These are phyloP conservation scores for Drosophila lacteicornis DNA, from an alignment of 1,140 invertebrate species.

Conservation along the genomic window DNA sequence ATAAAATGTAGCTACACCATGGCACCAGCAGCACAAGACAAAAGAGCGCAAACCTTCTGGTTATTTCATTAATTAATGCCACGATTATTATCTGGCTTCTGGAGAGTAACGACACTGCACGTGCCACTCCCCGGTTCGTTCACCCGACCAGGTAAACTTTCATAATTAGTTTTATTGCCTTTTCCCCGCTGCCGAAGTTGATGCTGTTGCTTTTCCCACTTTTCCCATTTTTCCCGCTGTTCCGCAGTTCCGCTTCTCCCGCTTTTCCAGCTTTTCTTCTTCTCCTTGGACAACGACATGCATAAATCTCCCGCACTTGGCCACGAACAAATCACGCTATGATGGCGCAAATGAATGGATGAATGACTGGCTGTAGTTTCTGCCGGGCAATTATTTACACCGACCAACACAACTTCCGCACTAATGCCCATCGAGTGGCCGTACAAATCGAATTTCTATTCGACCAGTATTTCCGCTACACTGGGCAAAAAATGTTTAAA, in stretches of 20 bases:
- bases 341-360: slow-evolving; percentile 63
- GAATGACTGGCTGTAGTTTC: slow-evolving; percentile 43
- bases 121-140: slow-evolving; percentile 40
- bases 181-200: slow-evolving; percentile 19
- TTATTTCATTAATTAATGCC: slow-evolving; percentile 74
- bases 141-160: slow-evolving; percentile 62
- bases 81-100: slow-evolving; percentile 63
- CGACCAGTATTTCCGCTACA: slow-evolving; percentile 12
- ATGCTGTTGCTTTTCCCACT: slow-evolving; percentile 3
- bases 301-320: slow-evolving; percentile 50
- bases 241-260: background rate
- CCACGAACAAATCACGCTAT: slow-evolving; percentile 63
- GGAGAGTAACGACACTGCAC: slow-evolving; percentile 46
- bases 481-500: background rate
- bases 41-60: slow-evolving; percentile 51
- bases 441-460: slow-evolving; percentile 23
- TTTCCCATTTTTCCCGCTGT: background rate
- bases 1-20: slow-evolving; percentile 30
- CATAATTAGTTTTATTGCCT: slow-evolving; percentile 65
- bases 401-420: slow-evolving; percentile 18
- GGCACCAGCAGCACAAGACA: slow-evolving; percentile 17
- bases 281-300: slow-evolving; percentile 8
- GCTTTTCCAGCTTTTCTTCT: background rate
- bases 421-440: slow-evolving; percentile 22
- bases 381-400: slow-evolving; percentile 52